Conservation (phyloP, 2,888 invertebrate species). For the Spodoptera littoralis region DNA sequence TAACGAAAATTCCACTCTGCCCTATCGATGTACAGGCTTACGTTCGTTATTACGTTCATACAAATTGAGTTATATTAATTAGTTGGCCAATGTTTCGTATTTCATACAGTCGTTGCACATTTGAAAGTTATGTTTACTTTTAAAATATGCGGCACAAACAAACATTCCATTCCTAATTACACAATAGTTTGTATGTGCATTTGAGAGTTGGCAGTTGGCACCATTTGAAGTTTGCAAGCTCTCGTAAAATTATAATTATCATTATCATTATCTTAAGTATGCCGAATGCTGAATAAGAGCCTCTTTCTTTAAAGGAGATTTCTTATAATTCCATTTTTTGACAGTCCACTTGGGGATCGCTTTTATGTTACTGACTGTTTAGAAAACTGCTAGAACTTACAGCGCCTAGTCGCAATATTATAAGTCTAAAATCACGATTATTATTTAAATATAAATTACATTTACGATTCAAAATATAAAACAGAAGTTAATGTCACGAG, state of each 20-base stretch:
- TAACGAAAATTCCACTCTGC: too few relatives aligned
- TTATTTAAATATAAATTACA: conserved; percentile 20
- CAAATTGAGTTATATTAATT: conserved; percentile 15
- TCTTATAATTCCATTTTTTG: too few relatives aligned
- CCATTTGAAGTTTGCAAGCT: conserved; percentile 49
- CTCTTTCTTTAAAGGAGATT: too few relatives aligned
- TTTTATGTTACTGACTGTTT: too few relatives aligned
- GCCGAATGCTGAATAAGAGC: too few relatives aligned
- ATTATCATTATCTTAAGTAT: too few relatives aligned
- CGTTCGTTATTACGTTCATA: too few relatives aligned
- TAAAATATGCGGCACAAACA: conserved; percentile 50
- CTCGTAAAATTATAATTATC: conserved; percentile 50
- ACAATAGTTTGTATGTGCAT: conserved; percentile 53
- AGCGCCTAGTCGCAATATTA: too few relatives aligned
- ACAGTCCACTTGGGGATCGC: too few relatives aligned
- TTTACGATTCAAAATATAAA: conserved; percentile 13
- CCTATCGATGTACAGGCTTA: too few relatives aligned
- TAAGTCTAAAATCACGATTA: background rate
- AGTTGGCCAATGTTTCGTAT: conserved; percentile 16
- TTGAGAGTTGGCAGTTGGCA: conserved; percentile 67
- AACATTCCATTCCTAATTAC: conserved; percentile 53
- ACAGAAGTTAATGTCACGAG: conserved; percentile 12
- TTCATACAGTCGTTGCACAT: conserved; percentile 40
- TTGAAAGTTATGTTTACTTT: conserved; percentile 52
- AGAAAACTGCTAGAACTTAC: too few relatives aligned